Conservation (phyloP, 2,888 invertebrate species). For the Lomographa bimaculata region DNA sequence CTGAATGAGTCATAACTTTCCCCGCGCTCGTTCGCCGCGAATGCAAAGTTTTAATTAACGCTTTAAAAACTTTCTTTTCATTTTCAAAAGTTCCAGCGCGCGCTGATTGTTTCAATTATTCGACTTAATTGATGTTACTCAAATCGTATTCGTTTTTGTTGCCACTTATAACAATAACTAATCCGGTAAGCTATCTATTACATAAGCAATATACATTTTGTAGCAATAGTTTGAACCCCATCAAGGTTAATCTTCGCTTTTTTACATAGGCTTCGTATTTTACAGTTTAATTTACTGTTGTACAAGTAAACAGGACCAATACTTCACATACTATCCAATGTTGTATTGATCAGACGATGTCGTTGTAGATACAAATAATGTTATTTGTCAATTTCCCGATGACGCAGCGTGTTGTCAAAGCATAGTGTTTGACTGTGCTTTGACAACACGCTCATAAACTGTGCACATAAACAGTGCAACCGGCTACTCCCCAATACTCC, state of each 20-base stretch:
- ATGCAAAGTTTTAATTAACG: conserved; percentile 68
- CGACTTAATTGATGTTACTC: conserved; percentile 46
- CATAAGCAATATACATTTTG: no score
- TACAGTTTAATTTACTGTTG: no score
- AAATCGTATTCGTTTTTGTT: conserved; percentile 24
- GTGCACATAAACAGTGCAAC: conserved; percentile 71
- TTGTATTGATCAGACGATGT: no score
- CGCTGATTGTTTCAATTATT: conserved; percentile 51
- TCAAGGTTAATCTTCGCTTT: no score
- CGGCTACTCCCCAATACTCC: conserved; percentile 37
- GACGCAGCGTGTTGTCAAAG: conserved; percentile 69
- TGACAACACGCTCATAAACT: no score
- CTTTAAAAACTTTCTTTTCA: conserved; percentile 66
- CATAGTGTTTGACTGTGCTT: conserved; percentile 59
- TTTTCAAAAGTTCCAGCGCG: conserved; percentile 49
- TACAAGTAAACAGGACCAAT: conserved; percentile 2
- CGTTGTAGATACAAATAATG: no score
- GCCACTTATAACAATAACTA: not conserved
- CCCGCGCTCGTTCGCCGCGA: conserved; percentile 48
- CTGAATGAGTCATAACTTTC: conserved; percentile 48
- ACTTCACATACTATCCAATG: no score
- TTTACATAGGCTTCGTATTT: no score
- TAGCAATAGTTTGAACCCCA: no score
- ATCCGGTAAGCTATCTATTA: no score
- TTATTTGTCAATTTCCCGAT: conserved; percentile 73